Base-by-base conservation (phyloP, 2,797 vertebrate genomes). In the Lutjanus argentimaculatus region DNA sequence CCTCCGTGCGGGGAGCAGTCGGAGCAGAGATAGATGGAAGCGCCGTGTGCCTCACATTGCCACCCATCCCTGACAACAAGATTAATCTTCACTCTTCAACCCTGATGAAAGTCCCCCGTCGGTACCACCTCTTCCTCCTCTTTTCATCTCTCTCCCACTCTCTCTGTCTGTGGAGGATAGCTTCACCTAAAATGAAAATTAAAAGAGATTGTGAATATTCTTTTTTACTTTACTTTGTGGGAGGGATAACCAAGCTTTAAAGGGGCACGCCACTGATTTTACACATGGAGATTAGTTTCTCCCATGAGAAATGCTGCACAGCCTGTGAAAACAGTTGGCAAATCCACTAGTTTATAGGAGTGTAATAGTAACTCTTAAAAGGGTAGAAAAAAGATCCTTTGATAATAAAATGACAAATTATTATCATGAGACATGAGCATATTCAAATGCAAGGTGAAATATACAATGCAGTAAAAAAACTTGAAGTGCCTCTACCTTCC, bases 41-140 rank as follows among this genome's bases (percentile, higher is more conserved):
- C n/a, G 36, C 72, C 9, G 43, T n/a, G 57, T 36, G 78, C 81
- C 68, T 84, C 83, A 80, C 85, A 36, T 62, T 79, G 83, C 84
- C 80, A 74, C 86, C 88, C 81, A 75, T 85, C 84, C 78, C 73
- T 83, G 88, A 88, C 86, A 92, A 87, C 88, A 81, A 89, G 88
- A 94, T 92, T 89, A 91, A 92, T 92, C 89, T 89, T 71, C 69
- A 53, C 81, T 89, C 77, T 77, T 90, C 88, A 85, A 48, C 74
- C 66, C 82, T 89, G 90, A 92, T 89, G 84, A 90, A 90, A 91
- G 79, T 82, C 77, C 77, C 85, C 55, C 8, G 21, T 79, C 58
- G 17, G 48, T 30, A n/a, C 66, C 79, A 19, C 83, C 80, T 79
- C 79, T 74, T 72, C 76, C 57, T 74, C 69, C 51, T 82, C 79